phyloP scores from a whole-genome alignment of 2,797 vertebrate species.

The Chromis chromis region DNA sequence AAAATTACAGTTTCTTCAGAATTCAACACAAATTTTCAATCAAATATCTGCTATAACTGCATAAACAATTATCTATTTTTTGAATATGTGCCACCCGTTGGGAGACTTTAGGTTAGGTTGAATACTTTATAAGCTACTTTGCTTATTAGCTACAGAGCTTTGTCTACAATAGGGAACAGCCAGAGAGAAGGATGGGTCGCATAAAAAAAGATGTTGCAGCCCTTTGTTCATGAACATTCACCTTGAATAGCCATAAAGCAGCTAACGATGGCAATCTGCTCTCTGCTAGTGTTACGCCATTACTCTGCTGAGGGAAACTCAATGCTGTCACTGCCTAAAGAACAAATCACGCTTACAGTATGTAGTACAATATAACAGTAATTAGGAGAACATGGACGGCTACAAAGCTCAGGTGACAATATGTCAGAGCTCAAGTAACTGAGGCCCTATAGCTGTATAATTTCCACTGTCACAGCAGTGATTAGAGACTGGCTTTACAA shows the following conservation, averaged over 20 bases:
- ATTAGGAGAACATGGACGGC: slow-evolving; percentile 33
- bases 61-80: not conserved
- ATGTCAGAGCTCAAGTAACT: slow-evolving; percentile 39
- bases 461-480: slow-evolving; percentile 44
- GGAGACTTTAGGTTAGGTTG: not conserved
- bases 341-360: slow-evolving; percentile 31
- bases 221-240: slow-evolving; percentile 22
- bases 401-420: slow-evolving; percentile 42
- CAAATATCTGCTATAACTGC: no score
- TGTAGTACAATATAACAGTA: slow-evolving; percentile 40
- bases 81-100: not conserved
- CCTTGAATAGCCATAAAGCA: slow-evolving; percentile 35
- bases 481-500: slow-evolving; percentile 60
- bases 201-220: not conserved
- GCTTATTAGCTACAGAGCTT: slow-evolving; percentile 1
- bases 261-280: not conserved
- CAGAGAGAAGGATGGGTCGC: not conserved
- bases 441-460: slow-evolving; percentile 8
- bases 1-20: no score
- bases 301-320: slow-evolving; percentile 29
- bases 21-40: no score
- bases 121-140: not conserved
- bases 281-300: slow-evolving; percentile 12
- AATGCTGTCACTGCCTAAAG: slow-evolving; percentile 21
- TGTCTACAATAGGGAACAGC: not conserved